phyloP scores from a whole-genome alignment of 2,888 invertebrate genomes.

The Stratiomys singularior region DNA sequence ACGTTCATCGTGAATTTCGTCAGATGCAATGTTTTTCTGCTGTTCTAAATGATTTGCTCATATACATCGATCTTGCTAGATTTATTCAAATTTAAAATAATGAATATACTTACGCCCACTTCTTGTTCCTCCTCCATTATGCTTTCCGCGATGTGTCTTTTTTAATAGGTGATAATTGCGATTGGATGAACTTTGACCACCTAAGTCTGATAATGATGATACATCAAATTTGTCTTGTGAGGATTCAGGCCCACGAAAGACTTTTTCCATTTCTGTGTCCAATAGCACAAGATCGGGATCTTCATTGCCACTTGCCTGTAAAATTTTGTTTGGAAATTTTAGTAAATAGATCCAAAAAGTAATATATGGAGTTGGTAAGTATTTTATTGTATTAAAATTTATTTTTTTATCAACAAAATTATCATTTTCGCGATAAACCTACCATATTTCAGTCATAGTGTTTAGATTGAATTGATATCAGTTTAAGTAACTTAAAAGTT shows the following conservation, averaged over 20 bases:
- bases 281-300: conserved; percentile 76
- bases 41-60: conserved; percentile 45
- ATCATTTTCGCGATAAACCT: no score
- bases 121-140: conserved; percentile 19
- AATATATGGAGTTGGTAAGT: no score
- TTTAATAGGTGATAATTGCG: not conserved
- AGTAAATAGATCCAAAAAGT: no score
- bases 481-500: no score
- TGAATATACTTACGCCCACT: conserved; percentile 35
- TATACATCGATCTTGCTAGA: conserved; percentile 26
- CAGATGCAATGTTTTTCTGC: conserved; percentile 36
- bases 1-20: conserved; percentile 34
- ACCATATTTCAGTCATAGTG: no score
- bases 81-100: not conserved
- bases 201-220: conserved; percentile 66
- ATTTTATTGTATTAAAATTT: no score
- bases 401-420: no score
- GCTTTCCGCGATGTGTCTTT: conserved; percentile 6
- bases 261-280: conserved; percentile 90
- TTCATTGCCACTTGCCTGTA: conserved; percentile 67
- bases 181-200: conserved; percentile 45
- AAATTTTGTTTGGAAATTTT: conserved; percentile 18
- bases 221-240: conserved; percentile 70
- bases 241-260: conserved; percentile 77
- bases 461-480: no score